Evolutionary conservation across 2,113 vertebrate genomes (phyloP).

Genomic region (Isurus oxyrinchus): DNA sequence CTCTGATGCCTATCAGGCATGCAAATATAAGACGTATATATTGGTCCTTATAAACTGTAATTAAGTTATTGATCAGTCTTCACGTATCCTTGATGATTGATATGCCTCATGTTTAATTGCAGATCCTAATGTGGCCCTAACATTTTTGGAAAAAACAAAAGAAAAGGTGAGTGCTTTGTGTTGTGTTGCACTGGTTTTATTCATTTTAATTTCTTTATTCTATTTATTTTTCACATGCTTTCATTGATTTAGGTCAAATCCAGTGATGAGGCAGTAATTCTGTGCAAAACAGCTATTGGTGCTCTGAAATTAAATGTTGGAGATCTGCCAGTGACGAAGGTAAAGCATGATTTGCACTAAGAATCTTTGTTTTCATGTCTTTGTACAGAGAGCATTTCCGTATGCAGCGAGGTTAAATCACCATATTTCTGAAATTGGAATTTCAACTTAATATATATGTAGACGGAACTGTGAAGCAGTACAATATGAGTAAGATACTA

Average conservation of each 20-base stretch:
- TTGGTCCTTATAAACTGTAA: not conserved
- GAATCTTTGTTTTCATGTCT: not conserved
- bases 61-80: too few relatives aligned
- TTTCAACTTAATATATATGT: not conserved
- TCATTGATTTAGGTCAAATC: constrained; percentile 74
- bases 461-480: not conserved
- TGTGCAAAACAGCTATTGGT: constrained; percentile 92
- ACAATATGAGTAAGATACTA: not conserved
- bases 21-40: not conserved
- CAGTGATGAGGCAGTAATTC: constrained; percentile 84
- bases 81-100: not conserved
- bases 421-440: not conserved
- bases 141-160: constrained; percentile 89
- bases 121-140: constrained; percentile 87
- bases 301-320: constrained; percentile 85
- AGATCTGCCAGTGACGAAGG: constrained; percentile 93
- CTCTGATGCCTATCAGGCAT: too few relatives aligned
- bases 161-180: constrained; percentile 70
- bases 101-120: not conserved
- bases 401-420: not conserved
- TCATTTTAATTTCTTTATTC: not conserved
- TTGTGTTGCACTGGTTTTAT: not conserved
- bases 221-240: not conserved
- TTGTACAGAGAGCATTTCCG: too few relatives aligned
- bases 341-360: constrained; percentile 44